These are phyloP conservation scores for Palloptera scutellata DNA, from an alignment of 2,888 invertebrate genomes.

Conservation along the genomic window DNA sequence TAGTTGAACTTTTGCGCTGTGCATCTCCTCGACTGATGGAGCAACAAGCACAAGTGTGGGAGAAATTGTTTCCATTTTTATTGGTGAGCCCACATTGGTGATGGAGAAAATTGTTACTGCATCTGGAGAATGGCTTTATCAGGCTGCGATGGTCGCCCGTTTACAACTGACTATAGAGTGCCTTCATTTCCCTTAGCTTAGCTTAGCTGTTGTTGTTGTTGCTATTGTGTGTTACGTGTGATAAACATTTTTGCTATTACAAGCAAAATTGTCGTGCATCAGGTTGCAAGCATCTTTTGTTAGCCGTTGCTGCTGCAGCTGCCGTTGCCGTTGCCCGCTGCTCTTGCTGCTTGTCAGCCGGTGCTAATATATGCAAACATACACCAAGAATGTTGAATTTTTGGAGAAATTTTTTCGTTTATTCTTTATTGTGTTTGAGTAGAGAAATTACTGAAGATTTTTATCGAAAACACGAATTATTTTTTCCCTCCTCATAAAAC, in stretches of 20 bases:
- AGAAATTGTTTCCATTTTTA: no score
- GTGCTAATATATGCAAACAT: not conserved
- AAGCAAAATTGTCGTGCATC: conserved; percentile 23
- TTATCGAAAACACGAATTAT: not conserved
- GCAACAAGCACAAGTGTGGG: no score
- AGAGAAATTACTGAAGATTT: not conserved
- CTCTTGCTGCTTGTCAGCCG: not conserved
- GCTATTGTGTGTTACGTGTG: conserved; percentile 19
- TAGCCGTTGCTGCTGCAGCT: not conserved
- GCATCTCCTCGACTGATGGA: not conserved
- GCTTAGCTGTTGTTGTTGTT: no score
- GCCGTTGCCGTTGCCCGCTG: not conserved
- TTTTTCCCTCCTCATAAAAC: no score
- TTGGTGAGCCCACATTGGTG: no score
- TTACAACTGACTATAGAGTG: no score
- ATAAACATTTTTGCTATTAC: conserved; percentile 24
- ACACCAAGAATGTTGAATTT: not conserved
- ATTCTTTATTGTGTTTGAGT: no score
- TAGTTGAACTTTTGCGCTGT: conserved; percentile 27
- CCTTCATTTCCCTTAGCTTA: no score
- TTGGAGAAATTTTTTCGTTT: conserved; percentile 4
- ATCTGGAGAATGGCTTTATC: conserved; percentile 23
- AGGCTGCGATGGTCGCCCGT: conserved; percentile 8
- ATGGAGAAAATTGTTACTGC: no score
- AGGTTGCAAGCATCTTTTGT: conserved; percentile 18